Percentiles rank a stretch among this genome's conserved stretches.
Conservation (phyloP, 2,797 vertebrate species). For the Platyrinchus mystaceus region DNA sequence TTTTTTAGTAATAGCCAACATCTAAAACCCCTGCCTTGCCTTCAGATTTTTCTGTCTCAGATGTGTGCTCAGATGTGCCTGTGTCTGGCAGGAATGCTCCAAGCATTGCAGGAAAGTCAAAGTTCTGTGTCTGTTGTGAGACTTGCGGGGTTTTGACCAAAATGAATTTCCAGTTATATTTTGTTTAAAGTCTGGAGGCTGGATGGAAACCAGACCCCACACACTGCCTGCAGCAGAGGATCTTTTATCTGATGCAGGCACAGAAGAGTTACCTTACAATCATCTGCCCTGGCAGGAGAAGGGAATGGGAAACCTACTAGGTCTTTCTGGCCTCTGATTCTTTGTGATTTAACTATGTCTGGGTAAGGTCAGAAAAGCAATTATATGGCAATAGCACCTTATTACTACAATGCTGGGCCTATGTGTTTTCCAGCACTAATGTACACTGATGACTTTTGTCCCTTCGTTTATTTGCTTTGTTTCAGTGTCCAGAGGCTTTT, state of each 20-base stretch:
- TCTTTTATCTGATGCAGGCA: background rate
- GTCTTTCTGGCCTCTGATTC: background rate
- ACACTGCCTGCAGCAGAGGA: background rate
- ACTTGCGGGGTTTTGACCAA: background rate
- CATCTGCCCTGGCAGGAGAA: background rate
- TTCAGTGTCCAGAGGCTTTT: background rate
- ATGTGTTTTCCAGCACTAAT: background rate
- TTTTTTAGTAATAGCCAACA: background rate
- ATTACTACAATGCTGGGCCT: background rate
- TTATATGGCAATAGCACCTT: background rate
- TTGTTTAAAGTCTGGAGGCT: constrained; percentile 41
- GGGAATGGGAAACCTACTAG: background rate
- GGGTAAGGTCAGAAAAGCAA: background rate
- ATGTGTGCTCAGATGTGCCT: background rate
- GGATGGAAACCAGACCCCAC: constrained; percentile 31
- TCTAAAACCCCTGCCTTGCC: background rate
- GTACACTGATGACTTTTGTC: background rate
- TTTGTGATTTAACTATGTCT: background rate
- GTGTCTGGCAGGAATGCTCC: background rate
- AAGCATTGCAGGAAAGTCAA: constrained; percentile 22
- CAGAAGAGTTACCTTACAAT: background rate
- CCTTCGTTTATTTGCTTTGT: background rate
- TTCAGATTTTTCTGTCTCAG: background rate
- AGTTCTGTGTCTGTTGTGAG: constrained; percentile 6
- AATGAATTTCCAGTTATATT: constrained; percentile 33